Conservation (phyloP, 2,888 invertebrate genomes). For the Acheta domesticus region DNA sequence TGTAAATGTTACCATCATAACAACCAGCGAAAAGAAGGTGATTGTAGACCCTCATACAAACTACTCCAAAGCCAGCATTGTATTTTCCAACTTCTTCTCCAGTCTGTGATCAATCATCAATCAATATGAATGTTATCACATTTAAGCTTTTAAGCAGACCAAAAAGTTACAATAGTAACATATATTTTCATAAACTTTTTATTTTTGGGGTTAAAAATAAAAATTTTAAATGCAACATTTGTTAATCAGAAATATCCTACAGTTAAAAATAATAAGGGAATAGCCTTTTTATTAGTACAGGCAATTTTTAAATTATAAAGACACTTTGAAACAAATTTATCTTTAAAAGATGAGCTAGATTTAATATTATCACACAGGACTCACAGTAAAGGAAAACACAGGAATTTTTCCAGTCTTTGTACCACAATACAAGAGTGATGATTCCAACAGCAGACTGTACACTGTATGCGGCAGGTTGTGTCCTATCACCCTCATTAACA, state of each 20-base stretch:
- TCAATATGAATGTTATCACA: background rate
- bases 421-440: slow-evolving; percentile 70
- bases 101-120: slow-evolving; percentile 52
- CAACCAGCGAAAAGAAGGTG: slow-evolving; percentile 68
- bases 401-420: slow-evolving; percentile 69
- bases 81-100: slow-evolving; percentile 60
- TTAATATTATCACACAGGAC: slow-evolving; percentile 42
- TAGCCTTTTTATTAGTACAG: no score
- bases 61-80: slow-evolving; percentile 66
- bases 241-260: no score
- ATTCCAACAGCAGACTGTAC: slow-evolving; percentile 65
- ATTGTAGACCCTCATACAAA: slow-evolving; percentile 63
- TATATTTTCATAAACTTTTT: no score
- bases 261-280: no score
- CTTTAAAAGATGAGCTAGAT: no score
- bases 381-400: slow-evolving; percentile 71
- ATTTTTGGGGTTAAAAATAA: no score
- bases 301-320: no score
- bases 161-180: no score
- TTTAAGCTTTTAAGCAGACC: no score
- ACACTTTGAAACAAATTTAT: no score
- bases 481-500: slow-evolving; percentile 43
- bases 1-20: slow-evolving; percentile 74
- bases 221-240: no score
- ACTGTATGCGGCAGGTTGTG: slow-evolving; percentile 54